Conservation (phyloP, 2,888 invertebrate genomes). For the Lasioglossum vierecki region DNA sequence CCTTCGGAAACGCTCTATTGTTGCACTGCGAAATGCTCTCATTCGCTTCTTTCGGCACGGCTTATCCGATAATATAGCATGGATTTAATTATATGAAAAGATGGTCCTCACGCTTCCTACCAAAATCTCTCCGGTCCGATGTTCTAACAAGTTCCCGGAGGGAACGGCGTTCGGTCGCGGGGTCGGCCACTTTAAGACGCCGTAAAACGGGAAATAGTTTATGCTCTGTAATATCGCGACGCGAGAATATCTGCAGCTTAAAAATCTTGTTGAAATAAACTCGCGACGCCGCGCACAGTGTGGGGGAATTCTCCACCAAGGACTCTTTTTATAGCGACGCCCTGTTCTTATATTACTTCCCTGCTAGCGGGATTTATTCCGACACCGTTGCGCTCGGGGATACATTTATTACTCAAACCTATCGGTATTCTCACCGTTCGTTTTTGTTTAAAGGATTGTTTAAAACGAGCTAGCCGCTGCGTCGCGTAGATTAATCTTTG, state of each 20-base stretch:
- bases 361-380: conserved; percentile 18
- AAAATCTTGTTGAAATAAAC: conserved; percentile 58
- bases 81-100: background rate
- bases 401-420: conserved; percentile 3
- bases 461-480: too few species aligned
- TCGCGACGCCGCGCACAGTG: background rate
- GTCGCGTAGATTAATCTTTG: background rate
- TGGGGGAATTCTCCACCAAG: conserved; percentile 14
- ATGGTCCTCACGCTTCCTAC: conserved; percentile 59
- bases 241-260: conserved; percentile 42
- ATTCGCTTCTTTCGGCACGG: background rate
- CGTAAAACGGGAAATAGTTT: conserved; percentile 66
- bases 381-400: background rate
- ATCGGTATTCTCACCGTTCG: background rate
- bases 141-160: conserved; percentile 67
- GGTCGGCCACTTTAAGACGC: conserved; percentile 64
- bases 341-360: background rate
- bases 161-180: conserved; percentile 62
- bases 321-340: conserved; percentile 9
- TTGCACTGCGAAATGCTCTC: background rate
- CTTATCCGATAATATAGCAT: background rate
- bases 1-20: background rate
- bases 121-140: conserved; percentile 64
- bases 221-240: conserved; percentile 38
- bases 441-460: background rate